Base-by-base conservation (phyloP, 1,140 invertebrate species). In the Dendrolimus kikuchii region DNA sequence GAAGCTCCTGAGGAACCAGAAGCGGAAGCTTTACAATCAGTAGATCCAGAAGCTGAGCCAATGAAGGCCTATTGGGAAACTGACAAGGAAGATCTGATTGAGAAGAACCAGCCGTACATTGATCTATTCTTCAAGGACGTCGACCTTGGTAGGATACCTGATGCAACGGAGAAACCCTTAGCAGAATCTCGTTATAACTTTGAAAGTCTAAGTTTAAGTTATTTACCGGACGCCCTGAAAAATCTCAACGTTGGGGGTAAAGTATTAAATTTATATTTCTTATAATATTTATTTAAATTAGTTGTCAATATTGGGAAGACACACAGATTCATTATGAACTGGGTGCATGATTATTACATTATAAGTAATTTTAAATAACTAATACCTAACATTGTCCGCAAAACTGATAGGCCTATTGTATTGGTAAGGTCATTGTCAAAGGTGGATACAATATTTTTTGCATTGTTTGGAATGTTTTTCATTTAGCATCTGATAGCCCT, bases 51-150 rank as follows among this genome's bases (percentile, higher is more conserved):
- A 64, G 59, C 59, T 52, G 72, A 83, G 58, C 81, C 77, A 80
- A 84, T 83, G 78, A 74, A 70, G 74, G 74, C 64, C 51, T 86
- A 83, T 58, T 86, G 83, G 83, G 80, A 86, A 55, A 76, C 68
- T 57, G 81, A 84, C 57, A 75, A 74, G 60, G 51, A 74, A 64
- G 59, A 73, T 52, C 66, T 72, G 7, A 50, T 59, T 37, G 71
- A 78, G 40, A 72, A 71, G 38, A 74, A 86, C 56, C 71, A 72
- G 64, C 67, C 68, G 6, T 86, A 71, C 55, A 77, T 78, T 64
- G 81, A 86, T 64, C 60, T 77, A 37, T 84, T 71, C 52, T 60
- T 77, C 38, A 75, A 77, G 62, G 77, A 71, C 58, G 59, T 64
- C 23, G 68, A 74, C 44, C 60, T 86, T 55, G 71, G 77, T 23